Base-by-base conservation (phyloP, 2,797 vertebrate genomes). In the Discoglossus pictus region DNA sequence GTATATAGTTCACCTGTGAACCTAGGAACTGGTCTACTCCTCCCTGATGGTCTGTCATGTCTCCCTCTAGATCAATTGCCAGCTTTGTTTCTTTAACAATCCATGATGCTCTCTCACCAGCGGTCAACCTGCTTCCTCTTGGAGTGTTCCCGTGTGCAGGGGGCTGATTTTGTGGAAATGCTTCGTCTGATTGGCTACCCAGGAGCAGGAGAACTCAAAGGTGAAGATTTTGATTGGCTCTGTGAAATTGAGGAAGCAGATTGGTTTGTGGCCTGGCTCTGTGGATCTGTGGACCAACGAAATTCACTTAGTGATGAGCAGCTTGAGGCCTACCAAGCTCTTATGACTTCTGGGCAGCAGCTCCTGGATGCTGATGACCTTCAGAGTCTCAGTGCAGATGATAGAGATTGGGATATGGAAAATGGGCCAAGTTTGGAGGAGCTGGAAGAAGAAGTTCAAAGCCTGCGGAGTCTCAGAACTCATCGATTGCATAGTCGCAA, bases 141-240 rank as follows among this genome's bases (percentile, higher is more conserved):
- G 18, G 68, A 71, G 9, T 17, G 43, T 3, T 25, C 38, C 5
- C 52, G 11, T 11, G 15, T 64, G 7, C 35, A 44, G n/a, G 68
- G 68, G 7, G 55, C 60, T 1, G 52, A 71, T 6, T 71, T 71
- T 52, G 68, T 71, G 12, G 42, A 64, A 12, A 51, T 64, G 68
- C 61, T 71, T 1, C 53, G 38, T 24, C 20, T 51, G 7, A 59
- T 71, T 18, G 44, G 25, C 16, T 71, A 64, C 38, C 68, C 68
- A 1, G 38, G 53, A 2, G 68, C 60, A 13, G 11, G 39, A 2
- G 38, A 48, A 20, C 52, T 71, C 20, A 64, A 64, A 15, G 68
- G 68, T 2, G 43, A 64, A 31, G 68, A 71, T 36, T 70, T 70
- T 48, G 68, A 70, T 24, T 71, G 68, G 68, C 68, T 71, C 2